These are phyloP conservation scores for Callinectes sapidus DNA, from an alignment of 2,888 invertebrate genomes.

Conservation along the genomic window DNA sequence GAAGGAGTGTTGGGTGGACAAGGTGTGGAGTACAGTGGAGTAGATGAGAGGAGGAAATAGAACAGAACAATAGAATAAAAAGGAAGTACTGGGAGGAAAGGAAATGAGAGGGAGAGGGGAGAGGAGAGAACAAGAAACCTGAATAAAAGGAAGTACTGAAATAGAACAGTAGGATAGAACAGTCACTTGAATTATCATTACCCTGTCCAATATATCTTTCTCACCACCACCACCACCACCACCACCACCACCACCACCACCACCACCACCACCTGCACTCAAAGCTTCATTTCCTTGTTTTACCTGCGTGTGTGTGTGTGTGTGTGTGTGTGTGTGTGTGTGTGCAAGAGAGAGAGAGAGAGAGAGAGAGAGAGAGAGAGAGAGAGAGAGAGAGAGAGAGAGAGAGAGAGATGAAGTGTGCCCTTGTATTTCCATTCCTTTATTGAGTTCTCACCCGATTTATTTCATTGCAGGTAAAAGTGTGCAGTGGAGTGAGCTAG, in stretches of 20 bases:
- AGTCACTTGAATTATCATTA: not conserved
- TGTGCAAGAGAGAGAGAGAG: not conserved
- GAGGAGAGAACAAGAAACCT: too few relatives aligned
- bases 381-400: too few relatives aligned
- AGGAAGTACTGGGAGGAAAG: too few relatives aligned
- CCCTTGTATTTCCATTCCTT: not conserved
- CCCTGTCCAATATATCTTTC: not conserved
- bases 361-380: too few relatives aligned
- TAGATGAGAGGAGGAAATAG: not conserved
- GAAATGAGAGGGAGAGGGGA: too few relatives aligned
- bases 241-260: not conserved
- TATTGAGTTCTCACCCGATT: not conserved
- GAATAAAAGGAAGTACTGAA: too few relatives aligned
- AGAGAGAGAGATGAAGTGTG: not conserved
- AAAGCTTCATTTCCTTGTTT: not conserved
- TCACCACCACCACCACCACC: not conserved
- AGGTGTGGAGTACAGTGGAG: not conserved
- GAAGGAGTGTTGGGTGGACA: not conserved
- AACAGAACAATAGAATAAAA: not conserved
- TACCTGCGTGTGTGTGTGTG: not conserved
- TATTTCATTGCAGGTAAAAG: not conserved
- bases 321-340: too few relatives aligned
- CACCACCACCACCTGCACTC: not conserved
- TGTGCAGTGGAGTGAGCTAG: not conserved
- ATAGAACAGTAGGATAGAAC: too few relatives aligned